Conservation (phyloP, 2,888 invertebrate genomes). For the Melinopterus prodromus region DNA sequence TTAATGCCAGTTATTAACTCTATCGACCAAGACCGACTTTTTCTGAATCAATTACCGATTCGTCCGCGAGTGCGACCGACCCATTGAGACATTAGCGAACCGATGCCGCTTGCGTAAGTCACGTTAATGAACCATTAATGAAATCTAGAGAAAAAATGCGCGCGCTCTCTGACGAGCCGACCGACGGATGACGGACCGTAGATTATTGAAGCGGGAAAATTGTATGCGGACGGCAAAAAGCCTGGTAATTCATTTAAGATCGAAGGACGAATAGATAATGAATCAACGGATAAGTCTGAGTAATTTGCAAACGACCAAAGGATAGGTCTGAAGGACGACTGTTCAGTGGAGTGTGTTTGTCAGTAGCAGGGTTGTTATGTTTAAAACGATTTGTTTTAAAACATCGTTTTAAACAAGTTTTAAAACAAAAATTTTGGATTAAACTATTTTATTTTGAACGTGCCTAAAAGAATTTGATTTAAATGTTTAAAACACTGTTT, state of each 20-base stretch:
- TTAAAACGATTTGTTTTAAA: too few species aligned
- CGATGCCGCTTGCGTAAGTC: constrained; percentile 8
- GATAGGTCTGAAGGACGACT: too few species aligned
- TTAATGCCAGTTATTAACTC: background rate
- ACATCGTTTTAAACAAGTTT: too few species aligned
- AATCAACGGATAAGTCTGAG: constrained; percentile 15
- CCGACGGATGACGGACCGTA: background rate
- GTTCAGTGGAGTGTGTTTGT: too few species aligned
- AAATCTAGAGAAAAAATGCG: constrained; percentile 13
- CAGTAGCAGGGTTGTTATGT: too few species aligned
- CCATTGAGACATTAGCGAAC: constrained; percentile 22
- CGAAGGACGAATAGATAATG: constrained; percentile 27
- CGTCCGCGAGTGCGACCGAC: background rate
- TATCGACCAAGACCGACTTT: background rate
- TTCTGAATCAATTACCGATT: constrained; percentile 20
- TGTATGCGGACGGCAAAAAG: background rate
- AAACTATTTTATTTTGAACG: too few species aligned
- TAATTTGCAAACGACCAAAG: background rate
- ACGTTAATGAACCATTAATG: constrained; percentile 23
- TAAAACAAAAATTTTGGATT: too few species aligned
- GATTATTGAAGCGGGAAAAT: background rate
- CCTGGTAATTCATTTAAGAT: constrained; percentile 17
- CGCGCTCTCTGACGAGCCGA: background rate
- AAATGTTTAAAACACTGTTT: too few species aligned
- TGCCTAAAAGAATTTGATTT: too few species aligned